Percentiles rank a stretch among this genome's conserved stretches.
Conservation (phyloP, 2,113 vertebrate genomes). For the Anarhynchus alexandrinus region DNA sequence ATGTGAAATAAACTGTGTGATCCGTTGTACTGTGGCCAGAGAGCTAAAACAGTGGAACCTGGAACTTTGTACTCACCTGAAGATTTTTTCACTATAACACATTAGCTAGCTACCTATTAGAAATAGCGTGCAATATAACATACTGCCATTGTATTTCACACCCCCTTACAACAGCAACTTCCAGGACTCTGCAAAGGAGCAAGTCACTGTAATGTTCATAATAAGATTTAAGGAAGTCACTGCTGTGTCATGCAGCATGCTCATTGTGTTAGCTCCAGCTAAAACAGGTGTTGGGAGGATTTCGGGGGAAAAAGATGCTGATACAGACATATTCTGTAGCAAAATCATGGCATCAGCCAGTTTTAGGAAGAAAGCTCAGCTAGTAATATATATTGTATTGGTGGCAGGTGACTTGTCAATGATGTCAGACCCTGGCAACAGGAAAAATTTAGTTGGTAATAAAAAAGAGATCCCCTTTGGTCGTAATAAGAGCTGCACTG, state of each 20-base stretch:
- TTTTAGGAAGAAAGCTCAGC: not conserved
- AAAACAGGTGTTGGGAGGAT: not conserved
- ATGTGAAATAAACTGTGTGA: not conserved
- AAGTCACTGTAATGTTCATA: not conserved
- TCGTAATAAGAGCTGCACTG: not conserved
- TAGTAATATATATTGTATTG: not conserved
- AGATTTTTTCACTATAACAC: not conserved
- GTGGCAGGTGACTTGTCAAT: not conserved
- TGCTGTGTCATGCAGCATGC: not conserved
- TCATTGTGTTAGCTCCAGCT: not conserved
- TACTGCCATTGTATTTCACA: not conserved
- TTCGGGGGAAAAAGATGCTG: not conserved
- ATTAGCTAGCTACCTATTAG: not conserved
- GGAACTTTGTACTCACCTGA: not conserved
- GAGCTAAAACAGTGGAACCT: not conserved
- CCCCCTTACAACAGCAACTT: not conserved
- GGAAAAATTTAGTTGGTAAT: not conserved
- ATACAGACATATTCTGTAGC: not conserved
- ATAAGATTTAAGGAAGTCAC: not conserved
- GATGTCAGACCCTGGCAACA: not conserved
- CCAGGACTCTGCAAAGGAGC: not conserved
- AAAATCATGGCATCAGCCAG: not conserved
- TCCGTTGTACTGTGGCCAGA: not conserved
- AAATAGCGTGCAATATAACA: not conserved
- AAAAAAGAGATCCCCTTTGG: not conserved